Base-by-base conservation (phyloP, 2,797 vertebrate species). In the Margarornis squamiger region DNA sequence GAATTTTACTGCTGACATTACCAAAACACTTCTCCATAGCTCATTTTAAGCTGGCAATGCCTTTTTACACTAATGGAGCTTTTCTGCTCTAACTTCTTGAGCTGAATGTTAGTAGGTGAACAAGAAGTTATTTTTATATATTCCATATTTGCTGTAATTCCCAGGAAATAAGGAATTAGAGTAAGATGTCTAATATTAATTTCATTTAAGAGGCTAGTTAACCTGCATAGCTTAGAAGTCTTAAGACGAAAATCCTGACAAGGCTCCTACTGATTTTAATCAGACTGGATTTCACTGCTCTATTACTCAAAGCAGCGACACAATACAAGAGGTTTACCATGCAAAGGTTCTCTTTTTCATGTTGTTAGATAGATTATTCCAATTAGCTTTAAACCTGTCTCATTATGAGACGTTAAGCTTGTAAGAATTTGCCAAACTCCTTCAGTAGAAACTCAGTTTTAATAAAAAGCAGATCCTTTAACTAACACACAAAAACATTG, bases 231-330 rank as follows among this genome's bases (percentile, higher is more conserved):
- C 81, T 94, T 91, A 86, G 45, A 94, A 87, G 87, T 32, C 79
- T 93, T 92, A 91, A 89, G 52, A 72, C 1, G 2, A 92, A 97
- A 95, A 94, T 96, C 92, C 92, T 86, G 81, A 80, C 75, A 89
- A 94, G 89, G 80, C 54, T 93, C 84, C 91, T 88, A 91, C 49
- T 55, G 72, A 94, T 92, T 94, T 88, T 86, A 95, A 95, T 91
- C 75, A 91, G 58, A 19, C 54, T 77, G 51, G 91, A 94, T 95
- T 94, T 96, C 68, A 88, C 34, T 61, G 36, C 73, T 91, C 49
- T 77, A 7, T 89, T 94, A 77, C 57, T 89, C 82, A 43, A 76
- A 83, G 86, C 67, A 87, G 57, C 24, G 79, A 74, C 52, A 85
- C 1, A 34, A 68, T 66, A 62, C 22, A 65, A 68, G 38, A 92